Base-by-base conservation (phyloP, 1,140 invertebrate genomes). In the Bradynema listronoti region DNA sequence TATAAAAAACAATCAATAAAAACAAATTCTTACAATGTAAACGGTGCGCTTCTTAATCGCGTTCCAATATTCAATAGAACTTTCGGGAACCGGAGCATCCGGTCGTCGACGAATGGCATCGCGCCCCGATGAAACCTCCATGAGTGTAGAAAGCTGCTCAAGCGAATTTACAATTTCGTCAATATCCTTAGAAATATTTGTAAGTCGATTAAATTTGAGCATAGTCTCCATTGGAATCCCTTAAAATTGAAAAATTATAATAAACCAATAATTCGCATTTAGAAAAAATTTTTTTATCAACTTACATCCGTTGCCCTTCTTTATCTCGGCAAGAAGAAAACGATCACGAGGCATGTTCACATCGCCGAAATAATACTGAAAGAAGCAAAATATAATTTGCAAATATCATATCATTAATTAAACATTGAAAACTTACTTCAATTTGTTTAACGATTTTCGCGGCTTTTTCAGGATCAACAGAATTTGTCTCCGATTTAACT, bases 301-400 rank as follows among this genome's bases (percentile, higher is more conserved):
- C 80, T 79, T 80, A 82, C 90, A 95, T 6, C 91, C 91, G 69
- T 91, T 85, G 68, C 92, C 87, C 60, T 87, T 79, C 69, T 86
- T 86, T 1, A 88, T 84, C 80, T 91, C 85, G 63, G 88, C 86
- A 62, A 85, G 85, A 1, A 95, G 80, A 75, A 94, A 95, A 75
- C 89, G 91, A 75, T 96, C 91, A 62, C 85, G 84, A 4, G 86
- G 84, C 41, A 95, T 83, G 79, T 95, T 96, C 2, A 87, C 84
- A 78, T 96, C 88, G 55, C 91, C 84, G 79, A 87, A 87, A 61
- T 88, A 87, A 65, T 86, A 87, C 84, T 87, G 65, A 57, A 82
- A 81, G n/a, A 27, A 24, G 29, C 24, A 3, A 30, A 50, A 56
- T 19, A 55, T 55, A 56, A 4, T 53, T 56, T 45, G 70, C 66